Base-by-base conservation (phyloP, 1,140 invertebrate genomes). In the Luehdorfia chinensis region DNA sequence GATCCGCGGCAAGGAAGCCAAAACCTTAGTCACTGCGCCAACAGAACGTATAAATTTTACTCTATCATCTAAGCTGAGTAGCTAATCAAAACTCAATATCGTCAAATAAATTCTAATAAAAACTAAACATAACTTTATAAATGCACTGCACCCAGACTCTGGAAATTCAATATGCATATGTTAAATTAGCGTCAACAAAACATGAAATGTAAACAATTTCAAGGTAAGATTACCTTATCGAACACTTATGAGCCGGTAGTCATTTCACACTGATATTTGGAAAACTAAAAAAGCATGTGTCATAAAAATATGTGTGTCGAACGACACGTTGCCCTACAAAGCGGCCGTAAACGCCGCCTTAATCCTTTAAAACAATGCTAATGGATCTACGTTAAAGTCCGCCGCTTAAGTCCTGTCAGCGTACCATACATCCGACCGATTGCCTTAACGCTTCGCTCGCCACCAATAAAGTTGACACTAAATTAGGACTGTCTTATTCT, bases 321-420 rank as follows among this genome's bases (percentile, higher is more conserved):
- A 52, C 62, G 59, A 75, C 69, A 72, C 68, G 65, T 77, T 62
- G 52, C 57, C 68, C 58, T 67, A 63, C 62, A 56, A 53, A 56
- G 64, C 47, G 44, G 60, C 57, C 58, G 60, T 70, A 80, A 80
- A 65, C 72, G 62, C 55, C 72, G 57, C 59, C 71, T 60, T 85
- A 85, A 85, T 84, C 81, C 81, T 65, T 78, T 81, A 75, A 85
- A 85, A 85, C 81, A 83, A 85, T 85, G 79, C 81, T 85, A 85
- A 85, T 85, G 81, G 81, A 80, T 71, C 64, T 71, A 71, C 63
- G 75, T 69, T 56, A 61, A 75, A 78, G 75, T 66, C 59, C 51
- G 60, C 76, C 78, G 75, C 68, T 66, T n/a, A 70, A 78, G 60
- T 75, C 79, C 78, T 83, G 83, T 86, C 83, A 84, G 57, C 75